Base-by-base conservation (phyloP, 2,888 invertebrate species). In the Agriopis marginaria region DNA sequence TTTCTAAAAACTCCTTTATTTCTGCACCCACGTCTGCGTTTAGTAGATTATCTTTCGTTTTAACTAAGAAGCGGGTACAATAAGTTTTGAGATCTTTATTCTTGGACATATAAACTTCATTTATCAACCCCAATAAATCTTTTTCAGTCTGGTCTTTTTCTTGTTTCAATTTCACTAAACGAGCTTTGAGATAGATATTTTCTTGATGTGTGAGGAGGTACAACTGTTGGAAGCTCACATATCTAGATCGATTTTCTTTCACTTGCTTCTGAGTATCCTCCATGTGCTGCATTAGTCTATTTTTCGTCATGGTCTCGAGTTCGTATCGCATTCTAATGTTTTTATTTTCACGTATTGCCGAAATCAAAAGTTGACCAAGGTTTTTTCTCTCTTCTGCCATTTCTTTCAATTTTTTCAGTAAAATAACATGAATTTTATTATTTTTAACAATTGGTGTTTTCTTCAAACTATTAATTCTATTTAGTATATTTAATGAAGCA, bases 261-360 rank as follows among this genome's bases (percentile, higher is more conserved):
- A 90, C 84, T 76, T 85, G 74, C 72, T 84, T 88, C 59, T 90
- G 84, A 0, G 86, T 84, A 12, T 86, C 83, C 75, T 90, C 88
- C 32, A 90, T 83, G 50, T 89, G 79, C 54, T 78, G 79, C 11
- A 79, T 71, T 2, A 92, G 83, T 77, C 89, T 83, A 63, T 83
- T 87, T 80, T 89, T 92, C 0, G 90, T 86, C 79, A 87, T 78
- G 2, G 70, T 83, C 70, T 91, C 89, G 50, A 89, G 77, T 58
- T 91, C 86, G 75, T 84, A 89, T 68, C 85, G 85, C 78, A 83
- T 81, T 79, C 84, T 83, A 40, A 91, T 84, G 70, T 84, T 86
- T 82, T 89, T 91, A 71, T 92, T 92, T 77, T 92, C 91, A 14
- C 84, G 82, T 63, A 90, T 81, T 45, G 88, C 88, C n/a, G 87